A percentile compares a stretch with the other conserved stretches of the same genome.
Conservation (phyloP, 1,140 invertebrate species). For the Micrasema minimum region DNA sequence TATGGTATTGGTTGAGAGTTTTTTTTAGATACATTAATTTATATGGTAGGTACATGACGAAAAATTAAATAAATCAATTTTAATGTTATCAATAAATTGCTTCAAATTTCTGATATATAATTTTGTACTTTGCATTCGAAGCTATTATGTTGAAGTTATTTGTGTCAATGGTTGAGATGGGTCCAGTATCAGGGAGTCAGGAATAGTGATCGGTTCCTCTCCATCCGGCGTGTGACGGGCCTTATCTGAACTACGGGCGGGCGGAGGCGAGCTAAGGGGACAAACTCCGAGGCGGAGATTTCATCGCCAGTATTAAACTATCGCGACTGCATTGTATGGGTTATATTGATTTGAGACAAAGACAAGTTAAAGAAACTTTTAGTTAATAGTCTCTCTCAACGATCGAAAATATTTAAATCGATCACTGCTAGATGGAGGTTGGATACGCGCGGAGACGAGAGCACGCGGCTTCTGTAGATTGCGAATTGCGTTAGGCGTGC, state of each 20-base stretch:
- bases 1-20: too few species aligned
- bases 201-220: slow-evolving; percentile 31
- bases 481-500: slow-evolving; percentile 40
- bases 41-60: too few species aligned
- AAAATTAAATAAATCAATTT: too few species aligned
- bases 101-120: not conserved
- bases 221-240: slow-evolving; percentile 26
- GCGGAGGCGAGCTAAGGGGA: not conserved
- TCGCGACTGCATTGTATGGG: too few species aligned
- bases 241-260: slow-evolving; percentile 3
- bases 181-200: slow-evolving; percentile 28
- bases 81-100: not conserved
- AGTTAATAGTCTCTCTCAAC: too few species aligned
- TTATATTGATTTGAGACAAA: too few species aligned
- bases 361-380: too few species aligned
- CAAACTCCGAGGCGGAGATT: slow-evolving; percentile 2
- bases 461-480: slow-evolving; percentile 20
- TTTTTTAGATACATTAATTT: too few species aligned
- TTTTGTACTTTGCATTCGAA: too few species aligned
- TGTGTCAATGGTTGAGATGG: slow-evolving; percentile 32
- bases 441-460: slow-evolving; percentile 11
- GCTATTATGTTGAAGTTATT: slow-evolving; percentile 11
- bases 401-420: slow-evolving; percentile 27
- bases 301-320: too few species aligned
- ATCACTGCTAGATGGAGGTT: slow-evolving; percentile 20